Evolutionary conservation across 1,140 invertebrate genomes (phyloP).

Genomic region (Copidosoma floridanum): DNA sequence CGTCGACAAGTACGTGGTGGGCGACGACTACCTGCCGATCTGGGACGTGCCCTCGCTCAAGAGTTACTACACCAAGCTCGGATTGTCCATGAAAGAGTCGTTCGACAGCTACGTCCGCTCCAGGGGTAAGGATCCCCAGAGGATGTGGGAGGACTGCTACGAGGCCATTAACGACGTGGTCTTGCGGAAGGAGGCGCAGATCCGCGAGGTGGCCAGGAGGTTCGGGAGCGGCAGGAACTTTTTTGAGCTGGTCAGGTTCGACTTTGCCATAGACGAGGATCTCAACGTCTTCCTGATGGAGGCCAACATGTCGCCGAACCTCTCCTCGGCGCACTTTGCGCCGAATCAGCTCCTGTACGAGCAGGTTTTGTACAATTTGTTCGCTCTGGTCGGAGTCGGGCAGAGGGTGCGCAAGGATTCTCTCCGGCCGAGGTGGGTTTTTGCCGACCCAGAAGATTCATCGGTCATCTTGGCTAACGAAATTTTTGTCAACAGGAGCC

Average conservation of each 20-base stretch:
- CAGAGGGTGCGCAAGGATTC: slow-evolving; percentile 52
- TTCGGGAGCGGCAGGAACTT: slow-evolving; percentile 66
- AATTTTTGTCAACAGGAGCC: slow-evolving; percentile 47
- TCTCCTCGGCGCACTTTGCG: slow-evolving; percentile 89
- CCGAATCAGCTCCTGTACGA: slow-evolving; percentile 88
- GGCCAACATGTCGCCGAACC: slow-evolving; percentile 97
- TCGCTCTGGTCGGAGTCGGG: slow-evolving; percentile 78
- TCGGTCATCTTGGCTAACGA: too few species aligned
- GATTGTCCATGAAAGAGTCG: slow-evolving; percentile 83
- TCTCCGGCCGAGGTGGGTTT: slow-evolving; percentile 48
- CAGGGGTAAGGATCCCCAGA: slow-evolving; percentile 68
- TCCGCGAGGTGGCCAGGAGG: slow-evolving; percentile 58
- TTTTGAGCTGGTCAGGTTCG: slow-evolving; percentile 93
- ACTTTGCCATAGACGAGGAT: slow-evolving; percentile 88
- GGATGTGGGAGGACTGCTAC: slow-evolving; percentile 81
- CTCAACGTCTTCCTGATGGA: slow-evolving; percentile 89
- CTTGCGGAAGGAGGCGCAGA: slow-evolving; percentile 71
- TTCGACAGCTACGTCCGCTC: slow-evolving; percentile 78
- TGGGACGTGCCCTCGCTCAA: slow-evolving; percentile 89
- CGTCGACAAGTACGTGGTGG: slow-evolving; percentile 90
- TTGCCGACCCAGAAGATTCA: too few species aligned
- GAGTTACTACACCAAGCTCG: slow-evolving; percentile 73
- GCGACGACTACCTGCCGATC: slow-evolving; percentile 90
- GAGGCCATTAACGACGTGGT: slow-evolving; percentile 75
- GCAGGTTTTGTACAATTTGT: slow-evolving; percentile 86